These are phyloP conservation scores for Aleadryas rufinucha DNA, from an alignment of 2,113 vertebrate genomes.

Conservation along the genomic window DNA sequence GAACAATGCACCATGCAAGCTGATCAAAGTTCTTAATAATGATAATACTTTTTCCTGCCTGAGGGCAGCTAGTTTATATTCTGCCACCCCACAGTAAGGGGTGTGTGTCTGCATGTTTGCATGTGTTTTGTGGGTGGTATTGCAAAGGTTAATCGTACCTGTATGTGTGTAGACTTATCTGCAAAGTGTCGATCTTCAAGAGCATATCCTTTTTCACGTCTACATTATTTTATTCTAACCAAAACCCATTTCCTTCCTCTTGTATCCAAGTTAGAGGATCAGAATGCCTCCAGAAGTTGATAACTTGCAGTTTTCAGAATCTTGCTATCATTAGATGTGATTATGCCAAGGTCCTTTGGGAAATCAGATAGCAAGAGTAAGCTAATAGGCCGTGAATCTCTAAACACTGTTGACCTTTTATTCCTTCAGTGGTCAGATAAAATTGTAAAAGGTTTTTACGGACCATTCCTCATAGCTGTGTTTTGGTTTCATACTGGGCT, in stretches of 20 bases:
- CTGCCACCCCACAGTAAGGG: not conserved
- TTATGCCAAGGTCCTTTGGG: not conserved
- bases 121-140: not conserved
- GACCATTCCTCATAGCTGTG: not conserved
- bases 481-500: not conserved
- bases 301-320: not conserved
- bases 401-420: not conserved
- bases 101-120: accelerated
- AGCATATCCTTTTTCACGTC: not conserved
- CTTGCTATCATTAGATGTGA: not conserved
- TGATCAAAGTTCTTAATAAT: not conserved
- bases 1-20: not conserved
- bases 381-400: not conserved
- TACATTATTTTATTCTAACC: not conserved
- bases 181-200: not conserved
- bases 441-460: not conserved
- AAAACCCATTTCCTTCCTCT: not conserved
- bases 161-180: not conserved
- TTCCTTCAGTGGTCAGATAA: not conserved
- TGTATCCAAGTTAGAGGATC: not conserved
- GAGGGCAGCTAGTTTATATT: not conserved
- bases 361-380: not conserved
- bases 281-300: not conserved
- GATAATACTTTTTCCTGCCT: not conserved
- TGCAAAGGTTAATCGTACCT: not conserved